A percentile compares a stretch with the other conserved stretches of the same genome.
Evolutionary conservation across 2,797 vertebrate genomes (phyloP).

Genomic region (Trachops cirrhosus): DNA sequence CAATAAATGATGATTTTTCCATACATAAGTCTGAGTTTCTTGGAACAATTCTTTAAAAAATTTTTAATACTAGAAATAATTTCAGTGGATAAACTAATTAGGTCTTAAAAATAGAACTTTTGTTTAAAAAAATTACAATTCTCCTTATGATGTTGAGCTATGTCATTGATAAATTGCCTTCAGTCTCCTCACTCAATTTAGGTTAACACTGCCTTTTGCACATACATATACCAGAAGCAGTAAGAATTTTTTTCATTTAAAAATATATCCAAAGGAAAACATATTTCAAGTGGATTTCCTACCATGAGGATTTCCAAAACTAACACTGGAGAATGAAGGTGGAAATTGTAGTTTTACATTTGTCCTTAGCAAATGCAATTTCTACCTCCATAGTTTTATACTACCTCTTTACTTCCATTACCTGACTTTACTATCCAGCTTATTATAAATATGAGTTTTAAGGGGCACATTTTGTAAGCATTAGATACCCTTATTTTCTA

Average conservation of each 20-base stretch:
- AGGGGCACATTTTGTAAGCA: neutral
- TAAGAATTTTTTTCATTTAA: slow-evolving; percentile 51
- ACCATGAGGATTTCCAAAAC: slow-evolving; percentile 56
- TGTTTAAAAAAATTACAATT: slow-evolving; percentile 60
- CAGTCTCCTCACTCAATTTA: slow-evolving; percentile 50
- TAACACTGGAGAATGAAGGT: slow-evolving; percentile 42
- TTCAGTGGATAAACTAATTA: slow-evolving; percentile 56
- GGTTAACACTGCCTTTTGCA: slow-evolving; percentile 54
- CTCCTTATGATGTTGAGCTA: slow-evolving; percentile 48
- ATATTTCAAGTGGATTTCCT: slow-evolving; percentile 68
- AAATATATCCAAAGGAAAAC: slow-evolving; percentile 69
- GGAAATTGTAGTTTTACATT: slow-evolving; percentile 22
- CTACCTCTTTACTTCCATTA: neutral
- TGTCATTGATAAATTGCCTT: slow-evolving; percentile 66
- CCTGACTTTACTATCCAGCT: neutral
- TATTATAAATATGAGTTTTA: neutral
- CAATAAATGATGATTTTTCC: slow-evolving; percentile 54
- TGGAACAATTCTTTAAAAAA: neutral
- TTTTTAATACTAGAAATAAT: slow-evolving; percentile 63
- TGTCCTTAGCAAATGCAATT: neutral
- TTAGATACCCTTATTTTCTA: neutral
- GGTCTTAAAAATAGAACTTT: slow-evolving; percentile 69
- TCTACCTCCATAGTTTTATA: neutral
- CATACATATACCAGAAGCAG: slow-evolving; percentile 56
- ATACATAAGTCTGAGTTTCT: slow-evolving; percentile 59